A percentile compares a stretch with the other conserved stretches of the same genome.
Conservation (phyloP, 2,113 vertebrate genomes). For the Phrynosoma platyrhinos region DNA sequence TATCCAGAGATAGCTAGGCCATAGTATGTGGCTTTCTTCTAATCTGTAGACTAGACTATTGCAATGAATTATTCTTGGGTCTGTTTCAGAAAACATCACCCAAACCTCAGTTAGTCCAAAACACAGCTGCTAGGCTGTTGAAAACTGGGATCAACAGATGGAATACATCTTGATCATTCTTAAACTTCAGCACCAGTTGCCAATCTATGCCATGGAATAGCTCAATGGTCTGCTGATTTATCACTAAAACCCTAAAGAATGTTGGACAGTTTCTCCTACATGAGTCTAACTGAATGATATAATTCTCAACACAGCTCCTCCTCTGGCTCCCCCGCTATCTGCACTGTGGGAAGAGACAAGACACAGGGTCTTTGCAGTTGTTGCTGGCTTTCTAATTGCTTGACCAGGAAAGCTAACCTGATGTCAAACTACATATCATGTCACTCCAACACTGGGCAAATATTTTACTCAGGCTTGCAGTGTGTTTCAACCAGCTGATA, state of each 20-base stretch:
- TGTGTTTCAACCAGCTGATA: no score
- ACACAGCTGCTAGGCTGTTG: background rate
- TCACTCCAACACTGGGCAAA: no score
- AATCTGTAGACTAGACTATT: background rate
- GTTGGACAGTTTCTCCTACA: background rate
- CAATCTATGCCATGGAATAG: no score
- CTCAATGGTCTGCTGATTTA: no score
- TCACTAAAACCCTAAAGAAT: background rate
- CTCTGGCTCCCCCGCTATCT: background rate
- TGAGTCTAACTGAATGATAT: background rate
- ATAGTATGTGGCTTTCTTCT: background rate
- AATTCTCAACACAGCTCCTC: background rate
- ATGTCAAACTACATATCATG: no score
- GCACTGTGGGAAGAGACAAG: no score
- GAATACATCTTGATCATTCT: background rate
- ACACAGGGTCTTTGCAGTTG: no score
- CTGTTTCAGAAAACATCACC: background rate
- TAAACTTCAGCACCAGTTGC: no score
- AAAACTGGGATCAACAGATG: background rate
- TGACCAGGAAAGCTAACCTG: no score
- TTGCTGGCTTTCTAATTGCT: no score
- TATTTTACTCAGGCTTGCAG: no score
- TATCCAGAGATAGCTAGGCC: background rate
- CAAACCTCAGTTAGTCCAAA: background rate
- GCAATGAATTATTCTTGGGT: background rate